These are phyloP conservation scores for Carollia perspicillata DNA, from an alignment of 2,113 vertebrate genomes.

Conservation along the genomic window DNA sequence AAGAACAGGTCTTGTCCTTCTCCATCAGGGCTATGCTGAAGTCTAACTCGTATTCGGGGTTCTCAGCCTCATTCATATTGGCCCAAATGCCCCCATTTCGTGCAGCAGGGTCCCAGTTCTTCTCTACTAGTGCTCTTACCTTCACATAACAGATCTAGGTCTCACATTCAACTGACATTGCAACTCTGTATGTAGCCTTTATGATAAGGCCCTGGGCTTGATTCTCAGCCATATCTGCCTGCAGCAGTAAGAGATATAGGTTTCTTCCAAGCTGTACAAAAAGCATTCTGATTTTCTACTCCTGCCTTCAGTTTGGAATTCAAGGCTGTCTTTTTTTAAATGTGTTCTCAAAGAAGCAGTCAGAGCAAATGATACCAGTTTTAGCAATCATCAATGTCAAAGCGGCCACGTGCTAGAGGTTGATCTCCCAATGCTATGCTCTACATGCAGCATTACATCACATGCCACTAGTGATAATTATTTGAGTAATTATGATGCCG, in stretches of 20 bases:
- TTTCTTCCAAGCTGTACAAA: slow-evolving; percentile 5
- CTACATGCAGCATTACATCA: not conserved
- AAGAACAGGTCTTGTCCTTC: not conserved
- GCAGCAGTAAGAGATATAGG: not conserved
- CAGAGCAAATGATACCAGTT: not conserved
- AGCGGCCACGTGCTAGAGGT: not conserved
- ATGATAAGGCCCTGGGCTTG: not conserved
- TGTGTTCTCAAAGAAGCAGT: not conserved
- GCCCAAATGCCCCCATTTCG: not conserved
- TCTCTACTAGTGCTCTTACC: not conserved
- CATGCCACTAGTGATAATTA: not conserved
- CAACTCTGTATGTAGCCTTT: not conserved
- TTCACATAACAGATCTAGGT: not conserved
- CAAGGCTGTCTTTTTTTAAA: not conserved
- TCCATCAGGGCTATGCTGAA: not conserved
- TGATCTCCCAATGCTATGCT: not conserved
- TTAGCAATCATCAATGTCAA: not conserved
- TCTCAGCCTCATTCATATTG: not conserved
- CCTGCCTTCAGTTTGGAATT: not conserved
- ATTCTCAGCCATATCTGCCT: not conserved
- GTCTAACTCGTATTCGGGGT: not conserved
- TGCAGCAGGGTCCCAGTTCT: not conserved
- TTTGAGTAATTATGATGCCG: not conserved
- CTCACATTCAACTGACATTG: not conserved
- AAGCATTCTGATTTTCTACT: not conserved